Conservation (phyloP, 2,888 invertebrate species). For the Microchrysa polita region DNA sequence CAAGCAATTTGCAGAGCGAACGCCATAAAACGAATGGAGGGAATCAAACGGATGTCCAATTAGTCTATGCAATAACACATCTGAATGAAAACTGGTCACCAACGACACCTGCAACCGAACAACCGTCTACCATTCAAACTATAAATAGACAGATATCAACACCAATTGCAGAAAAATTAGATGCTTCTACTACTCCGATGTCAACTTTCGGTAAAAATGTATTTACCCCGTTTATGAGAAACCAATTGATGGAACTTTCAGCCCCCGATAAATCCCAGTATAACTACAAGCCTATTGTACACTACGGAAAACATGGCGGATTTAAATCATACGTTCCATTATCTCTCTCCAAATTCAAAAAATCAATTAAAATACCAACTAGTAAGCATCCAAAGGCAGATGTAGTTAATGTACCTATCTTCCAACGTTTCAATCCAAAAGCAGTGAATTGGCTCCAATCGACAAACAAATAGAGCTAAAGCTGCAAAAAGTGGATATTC, state of each 20-base stretch:
- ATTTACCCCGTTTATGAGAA: neutral
- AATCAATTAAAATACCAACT: neutral
- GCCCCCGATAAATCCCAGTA: neutral
- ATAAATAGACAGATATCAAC: neutral
- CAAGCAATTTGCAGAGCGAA: neutral
- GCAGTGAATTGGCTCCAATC: neutral
- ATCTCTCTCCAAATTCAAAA: neutral
- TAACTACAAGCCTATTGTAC: neutral
- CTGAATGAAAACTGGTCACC: neutral
- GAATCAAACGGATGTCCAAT: neutral
- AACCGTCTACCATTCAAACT: neutral
- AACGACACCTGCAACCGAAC: neutral
- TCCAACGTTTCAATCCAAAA: neutral
- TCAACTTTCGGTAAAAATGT: neutral
- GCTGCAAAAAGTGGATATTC: no score
- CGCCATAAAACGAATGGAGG: neutral
- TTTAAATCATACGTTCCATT: slow-evolving; percentile 26
- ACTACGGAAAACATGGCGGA: slow-evolving; percentile 24
- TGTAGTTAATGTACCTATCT: neutral
- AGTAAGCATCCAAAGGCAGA: neutral
- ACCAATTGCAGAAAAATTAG: neutral
- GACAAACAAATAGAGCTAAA: no score
- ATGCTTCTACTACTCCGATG: slow-evolving; percentile 10
- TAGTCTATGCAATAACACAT: slow-evolving; percentile 28
- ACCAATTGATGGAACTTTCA: neutral